Conservation (phyloP, 2,888 invertebrate genomes). For the Acleris holmiana region DNA sequence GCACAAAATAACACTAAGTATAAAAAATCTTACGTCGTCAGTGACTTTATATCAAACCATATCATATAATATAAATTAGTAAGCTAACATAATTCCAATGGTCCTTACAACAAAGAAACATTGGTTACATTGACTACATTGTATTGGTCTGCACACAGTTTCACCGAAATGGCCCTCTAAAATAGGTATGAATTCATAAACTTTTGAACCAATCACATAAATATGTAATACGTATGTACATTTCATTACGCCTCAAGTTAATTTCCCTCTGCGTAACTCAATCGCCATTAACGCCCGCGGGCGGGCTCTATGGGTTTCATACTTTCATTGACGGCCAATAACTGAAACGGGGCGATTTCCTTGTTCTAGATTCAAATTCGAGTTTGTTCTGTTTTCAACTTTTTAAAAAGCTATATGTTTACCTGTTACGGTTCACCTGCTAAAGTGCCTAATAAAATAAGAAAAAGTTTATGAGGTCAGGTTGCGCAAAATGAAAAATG, state of each 20-base stretch:
- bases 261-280: constrained; percentile 46
- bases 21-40: too few relatives aligned
- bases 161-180: too few relatives aligned
- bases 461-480: too few relatives aligned
- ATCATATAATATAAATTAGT: too few relatives aligned
- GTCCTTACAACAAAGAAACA: too few relatives aligned
- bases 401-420: neutral
- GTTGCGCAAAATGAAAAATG: constrained; percentile 2
- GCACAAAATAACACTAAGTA: too few relatives aligned
- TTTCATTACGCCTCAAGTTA: constrained; percentile 19
- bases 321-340: constrained; percentile 7
- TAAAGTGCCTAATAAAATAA: too few relatives aligned
- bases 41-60: too few relatives aligned
- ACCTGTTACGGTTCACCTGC: neutral
- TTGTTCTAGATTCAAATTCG: neutral
- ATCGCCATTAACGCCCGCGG: constrained; percentile 51
- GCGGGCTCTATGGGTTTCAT: constrained; percentile 10
- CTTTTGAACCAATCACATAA: neutral
- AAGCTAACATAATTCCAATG: too few relatives aligned
- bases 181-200: too few relatives aligned
- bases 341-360: constrained; percentile 3
- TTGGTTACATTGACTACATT: too few relatives aligned
- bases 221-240: constrained; percentile 16
- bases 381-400: neutral
- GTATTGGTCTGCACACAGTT: too few relatives aligned